Conservation (phyloP, 92 coral and sea anemone species). For the Bergia puertoricense region DNA sequence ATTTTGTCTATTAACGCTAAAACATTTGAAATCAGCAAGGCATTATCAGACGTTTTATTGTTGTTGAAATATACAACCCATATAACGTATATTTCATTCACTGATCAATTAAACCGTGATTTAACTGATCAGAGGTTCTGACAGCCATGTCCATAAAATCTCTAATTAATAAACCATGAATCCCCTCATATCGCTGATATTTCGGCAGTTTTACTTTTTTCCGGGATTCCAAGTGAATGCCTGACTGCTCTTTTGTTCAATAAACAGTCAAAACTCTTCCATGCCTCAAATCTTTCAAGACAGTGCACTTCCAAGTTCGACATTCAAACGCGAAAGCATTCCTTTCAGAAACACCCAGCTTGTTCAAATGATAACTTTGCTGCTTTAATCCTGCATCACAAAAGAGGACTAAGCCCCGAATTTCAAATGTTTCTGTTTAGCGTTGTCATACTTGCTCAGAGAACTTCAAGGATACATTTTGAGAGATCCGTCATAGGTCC, state of each 20-base stretch:
- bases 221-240: slow-evolving; percentile 39
- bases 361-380: slow-evolving; percentile 9
- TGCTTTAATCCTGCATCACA: neutral
- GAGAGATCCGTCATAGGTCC: slow-evolving; percentile 82
- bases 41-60: neutral
- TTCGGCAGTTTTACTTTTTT: slow-evolving; percentile 3
- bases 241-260: slow-evolving; percentile 35
- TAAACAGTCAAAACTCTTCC: slow-evolving; percentile 31
- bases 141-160: neutral
- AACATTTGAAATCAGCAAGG: neutral
- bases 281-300: slow-evolving; percentile 9
- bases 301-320: slow-evolving; percentile 3
- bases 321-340: slow-evolving; percentile 3
- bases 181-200: slow-evolving; percentile 12
- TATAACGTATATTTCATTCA: slow-evolving; percentile 1
- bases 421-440: slow-evolving; percentile 27
- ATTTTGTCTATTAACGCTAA: neutral
- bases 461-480: slow-evolving; percentile 88
- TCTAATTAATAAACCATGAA: neutral
- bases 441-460: neutral
- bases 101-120: neutral
- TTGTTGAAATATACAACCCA: neutral
- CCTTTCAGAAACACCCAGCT: slow-evolving; percentile 7
- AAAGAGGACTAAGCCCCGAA: slow-evolving; percentile 17
- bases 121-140: neutral